These are phyloP conservation scores for Pristionchus exspectatus DNA, from an alignment of 2,888 invertebrate genomes.

Conservation along the genomic window DNA sequence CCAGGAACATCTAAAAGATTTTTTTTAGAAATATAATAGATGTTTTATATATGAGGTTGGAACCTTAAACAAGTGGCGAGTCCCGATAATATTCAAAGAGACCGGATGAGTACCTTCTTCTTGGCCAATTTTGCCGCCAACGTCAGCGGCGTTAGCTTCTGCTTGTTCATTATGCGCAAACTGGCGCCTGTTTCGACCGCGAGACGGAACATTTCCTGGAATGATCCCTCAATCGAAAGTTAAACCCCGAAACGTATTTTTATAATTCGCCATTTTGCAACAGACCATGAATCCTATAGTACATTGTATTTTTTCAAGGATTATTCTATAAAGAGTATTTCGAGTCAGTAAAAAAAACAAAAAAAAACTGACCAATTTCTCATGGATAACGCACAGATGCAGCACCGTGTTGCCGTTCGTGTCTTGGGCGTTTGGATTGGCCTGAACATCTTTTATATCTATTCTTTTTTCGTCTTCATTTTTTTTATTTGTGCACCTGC, in stretches of 20 bases:
- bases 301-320: no score
- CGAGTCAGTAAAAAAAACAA: background rate
- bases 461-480: no score
- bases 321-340: no score
- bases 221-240: no score
- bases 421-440: slow-evolving; percentile 94
- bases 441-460: slow-evolving; percentile 83
- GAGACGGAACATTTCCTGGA: slow-evolving; percentile 91
- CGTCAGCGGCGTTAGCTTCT: slow-evolving; percentile 92
- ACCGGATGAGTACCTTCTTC: slow-evolving; percentile 87
- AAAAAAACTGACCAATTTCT: slow-evolving; percentile 85
- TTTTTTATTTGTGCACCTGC: no score
- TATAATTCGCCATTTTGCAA: no score
- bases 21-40: no score
- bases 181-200: slow-evolving; percentile 94
- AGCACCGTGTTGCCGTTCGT: slow-evolving; percentile 97
- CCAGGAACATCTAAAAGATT: slow-evolving; percentile 95
- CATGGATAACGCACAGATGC: slow-evolving; percentile 95
- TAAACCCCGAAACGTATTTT: no score
- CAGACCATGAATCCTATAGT: background rate
- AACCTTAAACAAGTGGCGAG: no score
- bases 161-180: slow-evolving; percentile 89
- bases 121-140: slow-evolving; percentile 93
- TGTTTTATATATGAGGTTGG: no score
- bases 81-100: no score